Base-by-base conservation (phyloP, 2,888 invertebrate species). In the Spodoptera picta region DNA sequence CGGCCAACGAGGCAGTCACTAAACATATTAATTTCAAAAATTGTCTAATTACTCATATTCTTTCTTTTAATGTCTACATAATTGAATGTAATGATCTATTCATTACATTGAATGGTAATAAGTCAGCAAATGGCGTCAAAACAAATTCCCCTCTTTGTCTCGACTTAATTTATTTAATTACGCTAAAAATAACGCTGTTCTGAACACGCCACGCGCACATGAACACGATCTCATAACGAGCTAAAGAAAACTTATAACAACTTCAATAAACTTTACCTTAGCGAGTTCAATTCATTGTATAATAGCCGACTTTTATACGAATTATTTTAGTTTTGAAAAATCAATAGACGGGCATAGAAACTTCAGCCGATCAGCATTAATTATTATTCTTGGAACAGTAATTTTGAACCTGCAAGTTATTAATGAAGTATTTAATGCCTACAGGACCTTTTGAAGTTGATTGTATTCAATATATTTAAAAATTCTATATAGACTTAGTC, bases 181-280 rank as follows among this genome's bases (percentile, higher is more conserved):
- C 43, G 23, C 19, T 56, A 54, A 65, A 61, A 65, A 19, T 19
- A 19, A 19, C 2, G 19, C 19, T 47, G 1, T 36, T 47, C 46
- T 24, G 47, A 68, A 61, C 11, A 49, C 54, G 49, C 42, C 58
- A 49, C 54, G 49, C 42, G 55, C 31, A 72, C 54, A 66, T 61
- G 19, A 49, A 61, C 27, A 68, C 67, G 51, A 11, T 60, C 12
- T 14, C 62, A 59, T 80, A 83, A 77, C 74, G 57, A 79, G 73
- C 70, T 67, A 70, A 73, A 73, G 69, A 74, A 74, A 84, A 82
- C 73, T 83, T 84, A 62, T 75, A 84, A 83, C 76, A 80, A 73
- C 71, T 71, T 53, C 47, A 70, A 67, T 61, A 79, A 72, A 80
- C 70, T 79, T 77, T 75, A 43, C 44, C 64, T 72, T 67, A 65